Base-by-base conservation (phyloP, 1,140 invertebrate species). In the Babylonia areolata region DNA sequence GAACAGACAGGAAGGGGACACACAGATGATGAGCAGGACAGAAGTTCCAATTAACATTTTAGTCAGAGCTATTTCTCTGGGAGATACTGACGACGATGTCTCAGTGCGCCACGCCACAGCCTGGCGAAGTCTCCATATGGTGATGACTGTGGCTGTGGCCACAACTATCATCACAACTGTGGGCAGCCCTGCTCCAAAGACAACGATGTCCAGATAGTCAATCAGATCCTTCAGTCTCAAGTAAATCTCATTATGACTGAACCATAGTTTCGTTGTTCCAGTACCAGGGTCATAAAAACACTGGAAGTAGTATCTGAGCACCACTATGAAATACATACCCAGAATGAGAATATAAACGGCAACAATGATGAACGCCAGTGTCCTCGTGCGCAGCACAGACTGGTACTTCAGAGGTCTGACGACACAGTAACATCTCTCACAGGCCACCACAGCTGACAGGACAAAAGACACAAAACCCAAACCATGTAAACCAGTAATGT, bases 371-470 rank as follows among this genome's bases (percentile, higher is more conserved):
- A 64, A 5, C 5, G 28, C 9, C 58, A 64, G 15, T 6, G 58
- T 64, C 0, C 23, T 2, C 15, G 6, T 64, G 17, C 58, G 15
- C 58, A 11, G 15, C 58, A 64, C 5, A 23, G 58, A 0, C 6
- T 64, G 58, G 58, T 64, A 64, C 28, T 64, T 64, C 58, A 64
- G 58, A 12, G 58, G 58, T 64, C 58, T 64, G 58, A 64, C 15
- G 20, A 64, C 58, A n/a, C 58, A 64, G 58, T 64, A 64, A 64
- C 58, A 64, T 64, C 58, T 64, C 58, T 64, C 58, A 64, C 58
- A 64, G 58, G 58, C 58, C 5, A 64, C 28, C 15, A 64, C 28
- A 23, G 58, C 28, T 12, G 58, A 64, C 28, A 64, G 28, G 28
- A 64, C 28, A 23, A 64, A 64, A 23, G 58, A 64, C 58, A 64